Conservation (phyloP, 37 sponge, comb jelly and placozoan species). For the Beroe ovata region DNA sequence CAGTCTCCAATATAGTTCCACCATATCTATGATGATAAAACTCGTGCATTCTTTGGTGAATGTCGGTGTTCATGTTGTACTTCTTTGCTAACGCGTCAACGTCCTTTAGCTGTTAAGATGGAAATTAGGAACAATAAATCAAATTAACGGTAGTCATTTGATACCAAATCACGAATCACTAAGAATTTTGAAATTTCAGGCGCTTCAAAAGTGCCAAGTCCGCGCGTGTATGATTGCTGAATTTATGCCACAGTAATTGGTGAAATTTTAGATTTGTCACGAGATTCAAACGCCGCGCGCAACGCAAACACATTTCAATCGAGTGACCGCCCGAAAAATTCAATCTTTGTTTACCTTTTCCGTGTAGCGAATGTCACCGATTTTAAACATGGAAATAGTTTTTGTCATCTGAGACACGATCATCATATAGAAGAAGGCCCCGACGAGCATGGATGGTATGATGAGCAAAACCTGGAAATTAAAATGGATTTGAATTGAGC, state of each 20-base stretch:
- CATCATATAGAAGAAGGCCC: constrained; percentile 65
- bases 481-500: no score
- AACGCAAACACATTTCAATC: neutral
- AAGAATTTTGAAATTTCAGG: neutral
- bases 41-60: constrained; percentile 54
- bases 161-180: neutral
- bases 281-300: neutral
- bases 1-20: constrained; percentile 8
- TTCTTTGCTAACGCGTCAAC: constrained; percentile 20
- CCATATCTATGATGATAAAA: constrained; percentile 52
- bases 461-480: constrained; percentile 47
- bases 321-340: neutral
- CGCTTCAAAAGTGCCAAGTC: neutral
- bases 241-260: constrained; percentile 46
- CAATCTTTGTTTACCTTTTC: constrained; percentile 24
- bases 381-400: constrained; percentile 61
- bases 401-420: constrained; percentile 64
- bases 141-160: neutral
- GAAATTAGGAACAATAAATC: neutral
- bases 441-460: constrained; percentile 47
- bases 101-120: constrained; percentile 4
- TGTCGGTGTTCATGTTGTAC: constrained; percentile 20
- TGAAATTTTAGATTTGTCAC: constrained; percentile 4
- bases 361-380: constrained; percentile 60
- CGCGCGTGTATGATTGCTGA: neutral